Evolutionary conservation across 2,113 vertebrate species (phyloP).

Genomic region (Natator depressus): DNA sequence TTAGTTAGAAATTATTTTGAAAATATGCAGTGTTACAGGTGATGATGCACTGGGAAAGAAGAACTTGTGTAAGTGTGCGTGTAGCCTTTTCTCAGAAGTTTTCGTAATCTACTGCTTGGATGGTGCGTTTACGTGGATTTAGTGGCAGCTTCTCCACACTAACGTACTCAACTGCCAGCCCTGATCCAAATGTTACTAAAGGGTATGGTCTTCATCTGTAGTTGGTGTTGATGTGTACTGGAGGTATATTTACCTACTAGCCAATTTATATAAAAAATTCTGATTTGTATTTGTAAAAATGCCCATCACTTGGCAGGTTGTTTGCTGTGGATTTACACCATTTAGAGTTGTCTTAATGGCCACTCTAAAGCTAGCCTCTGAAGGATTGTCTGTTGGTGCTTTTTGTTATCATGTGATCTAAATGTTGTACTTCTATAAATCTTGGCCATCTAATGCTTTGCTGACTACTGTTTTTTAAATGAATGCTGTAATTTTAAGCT

Average conservation of each 20-base stretch:
- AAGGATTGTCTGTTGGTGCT: not conserved
- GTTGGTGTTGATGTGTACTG: not conserved
- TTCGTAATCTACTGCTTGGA: not conserved
- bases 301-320: not conserved
- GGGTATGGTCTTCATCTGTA: accelerated
- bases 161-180: not conserved
- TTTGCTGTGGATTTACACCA: not conserved
- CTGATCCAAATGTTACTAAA: accelerated
- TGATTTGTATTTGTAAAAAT: not conserved
- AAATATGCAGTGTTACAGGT: not conserved
- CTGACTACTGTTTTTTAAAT: not conserved
- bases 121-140: not conserved
- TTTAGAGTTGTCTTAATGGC: not conserved
- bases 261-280: not conserved
- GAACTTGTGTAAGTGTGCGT: accelerated
- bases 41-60: not conserved
- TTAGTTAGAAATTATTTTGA: not conserved
- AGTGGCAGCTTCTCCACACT: not conserved
- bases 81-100: not conserved
- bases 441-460: not conserved
- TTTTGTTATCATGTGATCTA: not conserved
- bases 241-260: not conserved
- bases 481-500: not conserved
- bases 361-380: not conserved
- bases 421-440: not conserved